Percentiles rank a stretch among this genome's conserved stretches.
phyloP scores from a whole-genome alignment of 2,113 vertebrate species.

The Carassius gibelio region DNA sequence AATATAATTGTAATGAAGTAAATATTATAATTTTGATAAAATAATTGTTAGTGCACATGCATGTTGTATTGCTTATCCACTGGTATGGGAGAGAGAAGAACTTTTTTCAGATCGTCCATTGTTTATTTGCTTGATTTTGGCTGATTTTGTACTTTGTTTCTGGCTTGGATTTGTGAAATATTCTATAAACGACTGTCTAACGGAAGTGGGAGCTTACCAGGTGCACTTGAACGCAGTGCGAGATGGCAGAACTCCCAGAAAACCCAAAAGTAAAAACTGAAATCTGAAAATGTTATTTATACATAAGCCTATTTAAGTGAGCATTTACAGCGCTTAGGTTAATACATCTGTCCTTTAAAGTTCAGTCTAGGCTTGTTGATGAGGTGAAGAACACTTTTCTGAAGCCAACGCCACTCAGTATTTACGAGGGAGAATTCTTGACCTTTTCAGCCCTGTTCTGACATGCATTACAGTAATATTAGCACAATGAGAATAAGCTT shows the following conservation, averaged over 20 bases:
- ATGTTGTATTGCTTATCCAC: background rate
- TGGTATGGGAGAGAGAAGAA: background rate
- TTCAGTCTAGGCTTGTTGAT: conserved; percentile 6
- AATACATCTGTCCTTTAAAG: conserved; percentile 25
- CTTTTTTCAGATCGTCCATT: background rate
- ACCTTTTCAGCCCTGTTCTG: conserved; percentile 4
- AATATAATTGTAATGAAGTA: background rate
- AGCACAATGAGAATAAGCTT: conserved; percentile 15
- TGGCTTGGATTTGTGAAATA: conserved; percentile 4
- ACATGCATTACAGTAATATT: conserved; percentile 3
- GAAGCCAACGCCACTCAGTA: background rate
- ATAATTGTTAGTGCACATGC: background rate
- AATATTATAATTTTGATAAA: no score
- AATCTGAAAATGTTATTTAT: conserved; percentile 28
- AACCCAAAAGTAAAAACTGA: conserved; percentile 16
- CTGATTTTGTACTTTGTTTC: conserved; percentile 10
- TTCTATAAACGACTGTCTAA: background rate
- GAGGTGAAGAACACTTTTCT: conserved; percentile 17
- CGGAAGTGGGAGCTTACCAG: background rate
- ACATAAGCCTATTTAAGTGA: background rate
- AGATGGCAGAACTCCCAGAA: conserved; percentile 19
- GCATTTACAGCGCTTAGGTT: conserved; percentile 22
- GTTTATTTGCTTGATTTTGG: background rate
- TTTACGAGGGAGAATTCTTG: conserved; percentile 20
- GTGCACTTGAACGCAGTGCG: background rate